Conservation (phyloP, 2,888 invertebrate genomes). For the Pasiphila rectangulata region DNA sequence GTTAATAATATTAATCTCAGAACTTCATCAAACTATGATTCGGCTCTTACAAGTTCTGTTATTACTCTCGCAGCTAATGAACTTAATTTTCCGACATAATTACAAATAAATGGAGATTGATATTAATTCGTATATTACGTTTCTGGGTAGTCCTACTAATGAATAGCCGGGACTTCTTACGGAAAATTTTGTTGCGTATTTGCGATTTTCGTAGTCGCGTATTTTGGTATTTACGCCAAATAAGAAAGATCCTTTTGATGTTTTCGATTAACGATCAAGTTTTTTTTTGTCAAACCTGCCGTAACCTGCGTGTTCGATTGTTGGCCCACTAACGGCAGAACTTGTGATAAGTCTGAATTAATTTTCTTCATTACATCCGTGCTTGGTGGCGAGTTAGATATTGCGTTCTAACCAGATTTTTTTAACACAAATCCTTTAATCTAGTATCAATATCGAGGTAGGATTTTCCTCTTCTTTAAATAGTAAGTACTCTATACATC, state of each 20-base stretch:
- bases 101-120: conserved; percentile 13
- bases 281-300: too few species aligned
- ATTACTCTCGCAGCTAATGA: conserved; percentile 21
- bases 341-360: too few species aligned
- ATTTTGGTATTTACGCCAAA: too few species aligned
- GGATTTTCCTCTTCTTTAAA: background rate
- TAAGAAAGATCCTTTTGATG: too few species aligned
- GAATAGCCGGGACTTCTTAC: background rate
- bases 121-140: background rate
- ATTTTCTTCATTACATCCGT: too few species aligned
- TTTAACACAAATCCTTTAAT: too few species aligned
- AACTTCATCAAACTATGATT: conserved; percentile 23
- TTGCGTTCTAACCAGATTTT: too few species aligned
- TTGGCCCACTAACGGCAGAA: too few species aligned
- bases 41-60: conserved; percentile 15
- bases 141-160: background rate
- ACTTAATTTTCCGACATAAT: conserved; percentile 11
- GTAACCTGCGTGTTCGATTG: too few species aligned
- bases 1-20: conserved; percentile 20
- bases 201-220: too few species aligned
- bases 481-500: background rate
- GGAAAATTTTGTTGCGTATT: background rate
- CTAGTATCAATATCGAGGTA: background rate
- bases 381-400: too few species aligned
- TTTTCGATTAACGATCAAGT: too few species aligned